Evolutionary conservation across 2,797 vertebrate species (phyloP).

Genomic region (Ara ararauna): DNA sequence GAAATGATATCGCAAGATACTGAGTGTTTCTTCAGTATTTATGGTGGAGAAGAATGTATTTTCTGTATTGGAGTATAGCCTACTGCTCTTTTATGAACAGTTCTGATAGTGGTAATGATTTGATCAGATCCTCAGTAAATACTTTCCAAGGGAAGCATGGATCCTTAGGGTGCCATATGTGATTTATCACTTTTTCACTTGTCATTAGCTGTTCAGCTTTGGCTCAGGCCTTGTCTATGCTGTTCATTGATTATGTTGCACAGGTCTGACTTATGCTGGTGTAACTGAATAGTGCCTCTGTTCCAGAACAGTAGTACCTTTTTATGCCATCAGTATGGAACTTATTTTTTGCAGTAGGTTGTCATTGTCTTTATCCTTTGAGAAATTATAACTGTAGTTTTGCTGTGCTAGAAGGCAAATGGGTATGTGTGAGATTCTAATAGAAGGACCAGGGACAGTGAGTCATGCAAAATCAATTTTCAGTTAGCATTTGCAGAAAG

Average conservation of each 20-base stretch:
- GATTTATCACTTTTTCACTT: neutral
- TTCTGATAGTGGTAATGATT: neutral
- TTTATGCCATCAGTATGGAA: neutral
- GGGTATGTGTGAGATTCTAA: neutral
- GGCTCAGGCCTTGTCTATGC: neutral
- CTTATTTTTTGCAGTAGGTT: neutral
- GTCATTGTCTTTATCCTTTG: neutral
- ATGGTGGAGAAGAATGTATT: neutral
- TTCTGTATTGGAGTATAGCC: neutral
- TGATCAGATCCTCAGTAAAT: slow-evolving; percentile 2
- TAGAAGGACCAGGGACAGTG: neutral
- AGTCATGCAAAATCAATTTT: neutral
- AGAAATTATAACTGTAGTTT: neutral
- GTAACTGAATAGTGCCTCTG: neutral
- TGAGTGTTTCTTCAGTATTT: neutral
- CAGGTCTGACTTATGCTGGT: neutral
- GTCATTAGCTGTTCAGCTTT: neutral
- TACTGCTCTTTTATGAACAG: neutral
- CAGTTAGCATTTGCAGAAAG: neutral
- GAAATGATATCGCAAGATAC: neutral
- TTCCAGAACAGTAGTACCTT: neutral
- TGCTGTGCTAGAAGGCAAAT: neutral
- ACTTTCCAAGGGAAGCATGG: neutral
- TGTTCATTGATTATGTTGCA: neutral
- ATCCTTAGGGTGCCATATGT: neutral